These are phyloP conservation scores for Epizoanthus scotinus DNA, from an alignment of 92 coral and sea anemone species.

Conservation along the genomic window DNA sequence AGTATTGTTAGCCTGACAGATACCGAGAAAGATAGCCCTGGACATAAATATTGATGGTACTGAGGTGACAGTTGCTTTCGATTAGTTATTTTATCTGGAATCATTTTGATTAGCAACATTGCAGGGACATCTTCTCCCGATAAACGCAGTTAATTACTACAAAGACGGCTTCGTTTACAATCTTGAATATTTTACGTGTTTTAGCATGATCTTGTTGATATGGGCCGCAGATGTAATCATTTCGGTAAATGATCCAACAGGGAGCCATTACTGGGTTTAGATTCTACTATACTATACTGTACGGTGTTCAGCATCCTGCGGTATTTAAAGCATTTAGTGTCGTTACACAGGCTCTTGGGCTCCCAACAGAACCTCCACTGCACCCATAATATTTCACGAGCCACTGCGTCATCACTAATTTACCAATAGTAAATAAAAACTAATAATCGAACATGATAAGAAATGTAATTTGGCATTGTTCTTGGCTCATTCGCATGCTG, in stretches of 20 bases:
- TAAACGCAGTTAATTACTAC: background rate
- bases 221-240: slow-evolving; percentile 6
- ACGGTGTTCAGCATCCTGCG: background rate
- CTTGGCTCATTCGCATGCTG: background rate
- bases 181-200: slow-evolving; percentile 4
- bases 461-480: background rate
- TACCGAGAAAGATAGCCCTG: slow-evolving; percentile 18
- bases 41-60: slow-evolving; percentile 5
- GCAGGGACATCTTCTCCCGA: background rate
- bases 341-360: too few species aligned
- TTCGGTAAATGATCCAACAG: background rate
- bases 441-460: too few species aligned
- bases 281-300: background rate
- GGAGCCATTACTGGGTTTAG: background rate
- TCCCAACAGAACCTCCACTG: too few species aligned
- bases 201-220: background rate
- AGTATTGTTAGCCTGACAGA: slow-evolving; percentile 32
- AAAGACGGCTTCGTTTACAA: background rate
- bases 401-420: too few species aligned
- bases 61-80: background rate
- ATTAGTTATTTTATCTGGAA: slow-evolving; percentile 6
- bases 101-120: background rate
- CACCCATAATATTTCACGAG: too few species aligned
- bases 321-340: background rate
- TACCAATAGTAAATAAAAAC: too few species aligned